Evolutionary conservation across 2,113 vertebrate species (phyloP), one percentile per base, ranked within the genome.

Genomic region (Osmerus eperlanus): DNA sequence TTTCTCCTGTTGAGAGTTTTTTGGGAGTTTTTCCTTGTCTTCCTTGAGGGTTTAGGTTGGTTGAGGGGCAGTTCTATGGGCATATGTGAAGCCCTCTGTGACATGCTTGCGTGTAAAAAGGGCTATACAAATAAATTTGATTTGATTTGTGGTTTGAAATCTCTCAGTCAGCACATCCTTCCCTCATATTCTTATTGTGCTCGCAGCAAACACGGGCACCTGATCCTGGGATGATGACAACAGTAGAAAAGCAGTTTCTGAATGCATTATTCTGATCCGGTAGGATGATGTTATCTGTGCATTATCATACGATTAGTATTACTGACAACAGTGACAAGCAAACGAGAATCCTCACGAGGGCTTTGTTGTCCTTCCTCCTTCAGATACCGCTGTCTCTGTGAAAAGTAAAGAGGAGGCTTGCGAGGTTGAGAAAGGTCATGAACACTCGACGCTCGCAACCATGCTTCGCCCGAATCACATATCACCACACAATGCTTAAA

Each of bases 221-320:
- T 18, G 60, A 82, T 52, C 67, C 41, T 62, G 32, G 23, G 64
- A 55, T 15, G 13, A 73, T 53, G 41, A 56, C 2, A 82, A 67
- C 65, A 76, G 62, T 62, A 7, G 53, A 61, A 51, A 59, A 25
- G 76, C 59, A 53, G 69, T 65, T 41, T 69, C 66, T 72, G 67
- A 78, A 79, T 72, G 55, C 70, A 80, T 75, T 69, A 79, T 63
- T 58, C 66, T 71, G 72, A 58, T 78, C 32, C 75, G 65, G 71
- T 64, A 41, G 71, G 71, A 65, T 76, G 80, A 83, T 84, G 65
- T 76, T 65, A 83, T 77, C 81, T 62, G 66, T 75, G 70, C 77
- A 78, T 70, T 78, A 61, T 76, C 58, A 74, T 77, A 41, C 9
- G 23, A 32, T 71, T 85, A 23, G 3, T 67, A 74, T 80, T 68